Evolutionary conservation across 2,797 vertebrate genomes (phyloP).

Genomic region (Eremophila alpestris): DNA sequence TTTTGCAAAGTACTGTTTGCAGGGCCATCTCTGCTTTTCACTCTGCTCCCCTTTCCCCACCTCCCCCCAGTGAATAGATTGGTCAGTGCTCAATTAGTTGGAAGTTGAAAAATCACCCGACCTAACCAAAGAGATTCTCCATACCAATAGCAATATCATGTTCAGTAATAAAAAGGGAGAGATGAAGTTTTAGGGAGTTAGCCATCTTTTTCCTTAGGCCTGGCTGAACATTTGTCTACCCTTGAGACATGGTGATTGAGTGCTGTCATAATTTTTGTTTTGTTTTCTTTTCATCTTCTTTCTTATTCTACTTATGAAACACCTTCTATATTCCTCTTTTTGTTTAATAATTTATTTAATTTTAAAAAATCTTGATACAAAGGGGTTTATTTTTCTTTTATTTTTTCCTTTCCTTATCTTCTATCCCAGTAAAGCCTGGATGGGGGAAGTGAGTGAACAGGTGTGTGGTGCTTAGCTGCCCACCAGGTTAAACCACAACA

Average conservation of each 20-base stretch:
- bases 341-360: not conserved
- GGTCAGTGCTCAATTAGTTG: not conserved
- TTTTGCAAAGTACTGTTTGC: not conserved
- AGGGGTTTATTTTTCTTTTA: not conserved
- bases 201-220: not conserved
- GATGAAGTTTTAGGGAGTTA: not conserved
- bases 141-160: fast-evolving
- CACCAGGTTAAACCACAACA: not conserved
- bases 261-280: not conserved
- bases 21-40: not conserved
- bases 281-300: not conserved
- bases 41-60: not conserved
- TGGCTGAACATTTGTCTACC: not conserved
- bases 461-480: not conserved
- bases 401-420: not conserved
- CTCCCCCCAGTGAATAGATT: not conserved
- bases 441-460: fast-evolving
- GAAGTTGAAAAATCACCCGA: not conserved
- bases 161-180: not conserved
- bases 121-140: not conserved
- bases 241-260: not conserved
- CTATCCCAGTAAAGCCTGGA: not conserved
- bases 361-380: not conserved
- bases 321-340: not conserved
- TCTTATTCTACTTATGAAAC: not conserved